phyloP scores from a whole-genome alignment of 2,888 invertebrate genomes.

The Oscheius onirici region DNA sequence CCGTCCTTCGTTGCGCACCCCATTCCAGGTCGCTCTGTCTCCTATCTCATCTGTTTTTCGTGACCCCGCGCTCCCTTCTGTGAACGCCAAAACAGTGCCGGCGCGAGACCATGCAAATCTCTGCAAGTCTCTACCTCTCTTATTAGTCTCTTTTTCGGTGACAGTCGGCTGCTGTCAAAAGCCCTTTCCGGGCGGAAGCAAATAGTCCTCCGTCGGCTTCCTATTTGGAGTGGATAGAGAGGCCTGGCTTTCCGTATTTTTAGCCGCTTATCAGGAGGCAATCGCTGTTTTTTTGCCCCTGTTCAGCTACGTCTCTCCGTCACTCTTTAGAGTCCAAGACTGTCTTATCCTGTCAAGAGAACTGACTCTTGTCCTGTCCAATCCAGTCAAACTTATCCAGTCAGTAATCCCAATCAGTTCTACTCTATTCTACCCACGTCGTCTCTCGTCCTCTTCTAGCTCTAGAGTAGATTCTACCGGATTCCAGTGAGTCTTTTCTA shows the following conservation, averaged over 20 bases:
- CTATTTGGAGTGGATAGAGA: conserved; percentile 15
- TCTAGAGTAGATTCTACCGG: too few relatives aligned
- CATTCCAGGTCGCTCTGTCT: background rate
- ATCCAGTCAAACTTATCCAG: too few relatives aligned
- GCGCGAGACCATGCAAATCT: conserved; percentile 18
- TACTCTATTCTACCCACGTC: too few relatives aligned
- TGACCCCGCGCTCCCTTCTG: conserved; percentile 14
- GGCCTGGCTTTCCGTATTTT: background rate
- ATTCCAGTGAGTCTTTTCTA: too few relatives aligned
- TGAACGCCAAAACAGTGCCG: conserved; percentile 8
- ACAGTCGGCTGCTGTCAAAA: conserved; percentile 3
- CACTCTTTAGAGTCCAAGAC: background rate
- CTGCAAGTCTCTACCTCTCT: background rate
- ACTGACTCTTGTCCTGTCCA: too few relatives aligned
- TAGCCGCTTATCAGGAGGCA: background rate
- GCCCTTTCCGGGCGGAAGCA: background rate
- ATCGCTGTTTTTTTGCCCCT: background rate
- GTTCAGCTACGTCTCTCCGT: background rate
- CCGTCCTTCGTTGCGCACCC: background rate
- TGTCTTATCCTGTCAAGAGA: too few relatives aligned
- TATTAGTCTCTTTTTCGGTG: too few relatives aligned
- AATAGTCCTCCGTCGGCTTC: conserved; percentile 21
- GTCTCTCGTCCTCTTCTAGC: too few relatives aligned
- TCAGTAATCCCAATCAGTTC: too few relatives aligned
- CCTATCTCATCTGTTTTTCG: conserved; percentile 29